Evolutionary conservation across 1,140 invertebrate species (phyloP), one percentile per base, ranked within the genome.

Genomic region (Nasonia giraulti): DNA sequence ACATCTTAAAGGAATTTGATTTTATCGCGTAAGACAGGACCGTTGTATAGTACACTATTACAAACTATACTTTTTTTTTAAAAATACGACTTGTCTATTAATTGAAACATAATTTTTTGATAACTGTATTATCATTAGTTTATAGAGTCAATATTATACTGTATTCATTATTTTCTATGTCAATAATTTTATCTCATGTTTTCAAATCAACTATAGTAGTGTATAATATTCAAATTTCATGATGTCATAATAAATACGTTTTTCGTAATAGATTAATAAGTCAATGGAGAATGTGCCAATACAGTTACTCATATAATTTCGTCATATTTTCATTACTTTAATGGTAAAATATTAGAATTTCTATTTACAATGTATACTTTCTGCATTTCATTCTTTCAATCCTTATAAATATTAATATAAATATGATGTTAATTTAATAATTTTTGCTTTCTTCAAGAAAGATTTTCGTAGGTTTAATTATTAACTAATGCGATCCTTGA

Each of bases 321-420:
- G 17, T 62, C 55, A 62, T 62, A 20, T 6, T 62, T 62, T 44
- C 4, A n/a, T n/a, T n/a, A n/a, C n/a, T n/a, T 40, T n/a, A 37
- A 31, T 66, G n/a, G 33, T 74, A 74, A 79, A 84, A 74, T 55
- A 27, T 84, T 62, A 73, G 12, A 84, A 50, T 40, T 74, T 40
- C 71, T 84, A 84, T 84, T 79, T 84, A 84, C 83, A 84, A 40
- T 77, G 44, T 73, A 77, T 84, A 84, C 76, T 84, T 84, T 84
- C 83, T 73, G 83, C 17, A 74, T 79, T 84, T 71, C 17, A 74
- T 20, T 1, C 23, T 73, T 79, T 73, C 50, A 62, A 50, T 84
- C 44, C 8, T 27, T 80, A 84, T 33, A 44, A 40, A 12, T 73
- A 79, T 73, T 0, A 2, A n/a, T 77, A 71, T 82, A 79, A 79